A percentile compares a stretch with the other conserved stretches of the same genome.
phyloP scores from a whole-genome alignment of 2,888 invertebrate genomes.

The Trileptium ribeirensis region DNA sequence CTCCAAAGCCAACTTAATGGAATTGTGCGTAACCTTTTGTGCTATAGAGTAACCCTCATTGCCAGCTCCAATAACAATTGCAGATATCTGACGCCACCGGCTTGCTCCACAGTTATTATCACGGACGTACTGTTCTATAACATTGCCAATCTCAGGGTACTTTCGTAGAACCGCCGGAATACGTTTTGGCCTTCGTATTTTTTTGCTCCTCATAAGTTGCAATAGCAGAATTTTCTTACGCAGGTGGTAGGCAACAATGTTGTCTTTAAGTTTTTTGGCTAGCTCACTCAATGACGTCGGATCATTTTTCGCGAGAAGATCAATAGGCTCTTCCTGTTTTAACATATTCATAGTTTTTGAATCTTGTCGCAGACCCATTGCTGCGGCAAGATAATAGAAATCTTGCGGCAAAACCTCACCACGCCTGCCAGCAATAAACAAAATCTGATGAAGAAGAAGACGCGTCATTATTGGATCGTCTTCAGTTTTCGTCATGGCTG shows the following conservation, averaged over 20 bases:
- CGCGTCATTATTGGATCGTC: neutral
- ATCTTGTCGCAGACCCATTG: neutral
- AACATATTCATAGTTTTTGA: neutral
- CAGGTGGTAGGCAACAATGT: neutral
- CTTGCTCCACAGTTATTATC: neutral
- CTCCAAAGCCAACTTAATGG: neutral
- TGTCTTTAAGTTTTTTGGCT: neutral
- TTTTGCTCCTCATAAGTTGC: neutral
- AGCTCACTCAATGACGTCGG: neutral
- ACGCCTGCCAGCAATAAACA: neutral
- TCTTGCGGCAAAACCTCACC: neutral
- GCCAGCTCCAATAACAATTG: neutral
- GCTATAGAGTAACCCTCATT: neutral
- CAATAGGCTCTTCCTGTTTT: neutral
- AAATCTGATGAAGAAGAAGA: neutral
- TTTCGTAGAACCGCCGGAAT: neutral
- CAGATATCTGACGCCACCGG: neutral
- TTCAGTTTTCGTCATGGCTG: neutral
- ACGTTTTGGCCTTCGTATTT: neutral
- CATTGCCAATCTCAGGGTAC: neutral
- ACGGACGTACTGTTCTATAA: neutral
- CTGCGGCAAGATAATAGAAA: neutral
- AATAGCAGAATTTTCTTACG: neutral
- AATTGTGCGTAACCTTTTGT: neutral
- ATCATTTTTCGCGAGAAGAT: neutral